Base-by-base conservation (phyloP, 1,140 invertebrate genomes). In the Homalodisca vitripennis region DNA sequence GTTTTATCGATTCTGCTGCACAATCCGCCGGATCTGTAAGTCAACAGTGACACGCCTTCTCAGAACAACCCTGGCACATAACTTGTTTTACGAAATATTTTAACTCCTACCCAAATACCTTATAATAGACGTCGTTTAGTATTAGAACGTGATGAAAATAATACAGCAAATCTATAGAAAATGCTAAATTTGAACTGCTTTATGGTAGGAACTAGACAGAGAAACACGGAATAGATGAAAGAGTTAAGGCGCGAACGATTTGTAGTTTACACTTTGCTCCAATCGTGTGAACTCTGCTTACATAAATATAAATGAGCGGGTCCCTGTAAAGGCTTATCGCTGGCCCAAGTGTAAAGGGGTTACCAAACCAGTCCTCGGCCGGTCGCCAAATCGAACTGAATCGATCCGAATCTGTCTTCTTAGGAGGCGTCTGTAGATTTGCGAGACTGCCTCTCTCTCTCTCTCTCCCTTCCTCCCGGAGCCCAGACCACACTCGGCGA, bases 201-300 rank as follows among this genome's bases (percentile, higher is more conserved):
- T n/a, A n/a, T n/a, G n/a, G n/a, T n/a, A n/a, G 22, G 48, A 51
- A 51, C 14, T 20, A 51, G 48, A 22, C 48, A 51, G 48, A 10
- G 48, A 51, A 51, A 51, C 14, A 51, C 3, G 48, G 48, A 51
- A 51, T 14, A 51, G 48, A 41, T 41, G 34, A 51, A 14, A 20
- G n/a, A n/a, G 48, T 51, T 51, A 51, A 51, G 48, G 3, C 48
- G 48, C 48, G 22, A 51, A 51, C 48, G 48, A 51, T 51, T 51
- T 51, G 48, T 51, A 51, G 48, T 22, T 14, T 14, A 51, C 6
- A 10, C 17, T 41, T 41, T 41, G 34, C 6, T 6, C 34, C 48
- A 20, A 51, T 51, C 48, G 48, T 51, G 48, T 51, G 48, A 51
- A 22, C n/a, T 51, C 48, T 51, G 48, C 48, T 51, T 51, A 51